Evolutionary conservation across 2,797 vertebrate species (phyloP).

Genomic region (Rhinogobio ventralis): DNA sequence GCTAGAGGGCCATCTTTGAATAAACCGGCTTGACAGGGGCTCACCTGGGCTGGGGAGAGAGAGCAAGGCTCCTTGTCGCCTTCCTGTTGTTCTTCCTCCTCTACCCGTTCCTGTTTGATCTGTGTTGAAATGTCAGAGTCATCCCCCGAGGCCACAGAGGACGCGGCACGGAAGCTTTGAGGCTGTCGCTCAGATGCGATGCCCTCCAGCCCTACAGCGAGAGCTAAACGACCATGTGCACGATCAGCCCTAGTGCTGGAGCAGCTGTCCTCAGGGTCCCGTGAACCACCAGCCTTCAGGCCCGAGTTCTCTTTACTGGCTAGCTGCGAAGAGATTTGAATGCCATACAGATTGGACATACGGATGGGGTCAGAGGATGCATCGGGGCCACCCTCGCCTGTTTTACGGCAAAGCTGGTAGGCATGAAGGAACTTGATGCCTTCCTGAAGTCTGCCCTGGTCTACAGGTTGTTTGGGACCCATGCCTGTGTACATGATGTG

Average conservation of each 20-base stretch:
- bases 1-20: conserved; percentile 78
- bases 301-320: conserved; percentile 80
- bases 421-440: conserved; percentile 96
- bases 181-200: conserved; percentile 77
- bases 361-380: conserved; percentile 81
- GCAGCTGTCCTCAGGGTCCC: conserved; percentile 64
- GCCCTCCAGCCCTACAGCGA: conserved; percentile 86
- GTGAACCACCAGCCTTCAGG: conserved; percentile 73
- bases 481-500: conserved; percentile 98
- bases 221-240: conserved; percentile 82
- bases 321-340: conserved; percentile 95
- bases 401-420: conserved; percentile 88
- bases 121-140: conserved; percentile 79
- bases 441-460: conserved; percentile 90
- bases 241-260: conserved; percentile 72
- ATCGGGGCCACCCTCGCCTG: conserved; percentile 78
- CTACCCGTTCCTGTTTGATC: conserved; percentile 89
- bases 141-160: conserved; percentile 74
- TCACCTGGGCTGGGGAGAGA: conserved; percentile 72
- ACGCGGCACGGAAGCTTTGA: conserved; percentile 71
- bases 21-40: conserved; percentile 68
- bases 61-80: conserved; percentile 73
- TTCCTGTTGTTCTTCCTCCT: conserved; percentile 79
- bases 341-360: conserved; percentile 96
- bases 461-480: conserved; percentile 92